Conservation (phyloP, 2,888 invertebrate genomes). For the Drosophila acutilabella region DNA sequence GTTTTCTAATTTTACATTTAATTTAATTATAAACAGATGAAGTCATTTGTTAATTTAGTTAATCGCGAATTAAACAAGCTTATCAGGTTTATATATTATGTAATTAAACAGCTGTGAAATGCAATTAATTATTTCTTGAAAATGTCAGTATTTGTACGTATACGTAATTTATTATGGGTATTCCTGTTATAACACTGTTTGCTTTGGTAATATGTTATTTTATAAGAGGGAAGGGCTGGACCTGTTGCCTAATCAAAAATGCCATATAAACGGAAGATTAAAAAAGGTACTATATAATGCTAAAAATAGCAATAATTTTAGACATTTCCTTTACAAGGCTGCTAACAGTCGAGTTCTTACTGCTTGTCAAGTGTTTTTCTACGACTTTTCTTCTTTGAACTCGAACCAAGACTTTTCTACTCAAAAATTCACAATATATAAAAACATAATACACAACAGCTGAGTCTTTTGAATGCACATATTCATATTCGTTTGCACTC, state of each 20-base stretch:
- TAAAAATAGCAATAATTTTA: too few species aligned
- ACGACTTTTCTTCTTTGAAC: too few species aligned
- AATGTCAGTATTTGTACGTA: neutral
- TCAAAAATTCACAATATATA: neutral
- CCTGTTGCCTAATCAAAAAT: too few species aligned
- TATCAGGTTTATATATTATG: slow-evolving; percentile 14
- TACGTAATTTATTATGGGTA: neutral
- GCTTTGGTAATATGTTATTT: neutral
- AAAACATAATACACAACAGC: slow-evolving; percentile 16
- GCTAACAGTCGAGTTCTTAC: too few species aligned
- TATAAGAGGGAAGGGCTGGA: too few species aligned
- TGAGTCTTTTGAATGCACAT: slow-evolving; percentile 7
- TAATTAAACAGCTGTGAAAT: slow-evolving; percentile 8
- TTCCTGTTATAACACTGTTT: neutral
- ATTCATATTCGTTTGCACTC: slow-evolving; percentile 1
- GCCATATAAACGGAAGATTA: too few species aligned
- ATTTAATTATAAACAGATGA: slow-evolving; percentile 8
- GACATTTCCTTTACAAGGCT: too few species aligned
- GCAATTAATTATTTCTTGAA: slow-evolving; percentile 5
- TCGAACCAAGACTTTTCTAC: neutral
- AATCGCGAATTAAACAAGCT: neutral
- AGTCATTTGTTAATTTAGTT: slow-evolving; percentile 34
- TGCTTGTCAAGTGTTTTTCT: too few species aligned
- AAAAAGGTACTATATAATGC: too few species aligned
- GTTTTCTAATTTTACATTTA: neutral